Evolutionary conservation across 1,140 invertebrate genomes (phyloP).

Genomic region (Coenobita brevimanus): DNA sequence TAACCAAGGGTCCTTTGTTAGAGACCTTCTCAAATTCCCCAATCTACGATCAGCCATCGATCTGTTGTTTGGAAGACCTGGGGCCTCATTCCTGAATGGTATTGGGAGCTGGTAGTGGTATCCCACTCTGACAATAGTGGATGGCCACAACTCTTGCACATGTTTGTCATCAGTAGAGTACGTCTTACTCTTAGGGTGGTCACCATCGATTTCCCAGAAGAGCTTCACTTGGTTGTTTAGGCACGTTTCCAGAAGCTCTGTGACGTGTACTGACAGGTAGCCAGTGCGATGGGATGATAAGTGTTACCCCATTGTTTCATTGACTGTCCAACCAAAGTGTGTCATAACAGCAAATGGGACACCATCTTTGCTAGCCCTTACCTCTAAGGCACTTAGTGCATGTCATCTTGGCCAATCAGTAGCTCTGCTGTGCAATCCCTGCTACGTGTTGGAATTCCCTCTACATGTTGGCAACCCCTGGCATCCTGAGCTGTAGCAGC

Average conservation of each 20-base stretch:
- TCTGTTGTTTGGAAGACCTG: neutral
- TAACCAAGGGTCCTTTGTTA: neutral
- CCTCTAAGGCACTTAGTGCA: neutral
- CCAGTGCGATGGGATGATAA: neutral
- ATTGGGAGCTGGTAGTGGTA: neutral
- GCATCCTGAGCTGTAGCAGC: neutral
- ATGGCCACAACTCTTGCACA: neutral
- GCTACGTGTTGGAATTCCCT: neutral
- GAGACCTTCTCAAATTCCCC: neutral
- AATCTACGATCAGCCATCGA: neutral
- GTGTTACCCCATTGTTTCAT: neutral
- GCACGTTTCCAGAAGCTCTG: neutral
- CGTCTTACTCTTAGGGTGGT: neutral
- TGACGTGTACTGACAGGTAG: neutral
- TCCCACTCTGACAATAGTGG: neutral
- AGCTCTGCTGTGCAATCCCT: neutral
- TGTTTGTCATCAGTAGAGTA: neutral
- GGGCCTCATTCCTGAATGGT: too few species aligned
- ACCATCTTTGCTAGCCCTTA: neutral
- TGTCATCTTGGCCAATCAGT: neutral
- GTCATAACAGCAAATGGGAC: slow-evolving; percentile 21
- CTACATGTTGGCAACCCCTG: too few species aligned
- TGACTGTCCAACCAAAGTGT: slow-evolving; percentile 23
- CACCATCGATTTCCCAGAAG: too few species aligned
- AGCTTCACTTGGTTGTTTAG: neutral